Percentiles rank a stretch among this genome's conserved stretches.
These are phyloP conservation scores for Athrips mouffetella DNA, from an alignment of 2,888 invertebrate species.

Conservation along the genomic window DNA sequence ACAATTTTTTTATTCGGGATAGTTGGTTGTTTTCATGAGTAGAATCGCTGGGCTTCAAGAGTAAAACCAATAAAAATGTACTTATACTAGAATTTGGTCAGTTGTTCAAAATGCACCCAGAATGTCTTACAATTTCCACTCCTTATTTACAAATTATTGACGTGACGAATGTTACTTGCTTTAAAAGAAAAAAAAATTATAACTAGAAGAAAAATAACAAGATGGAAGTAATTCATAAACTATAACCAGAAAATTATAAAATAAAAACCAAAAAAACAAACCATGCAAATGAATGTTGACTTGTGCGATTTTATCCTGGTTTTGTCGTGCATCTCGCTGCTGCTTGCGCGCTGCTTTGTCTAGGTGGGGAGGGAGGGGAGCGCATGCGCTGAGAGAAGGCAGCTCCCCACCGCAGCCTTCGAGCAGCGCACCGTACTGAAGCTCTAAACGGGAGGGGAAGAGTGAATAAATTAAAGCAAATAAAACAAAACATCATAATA, in stretches of 20 bases:
- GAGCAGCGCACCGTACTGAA: slow-evolving; percentile 76
- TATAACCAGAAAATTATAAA: slow-evolving; percentile 24
- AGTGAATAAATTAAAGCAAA: not conserved
- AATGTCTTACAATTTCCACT: no score
- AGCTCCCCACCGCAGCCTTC: slow-evolving; percentile 78
- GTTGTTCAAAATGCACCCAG: no score
- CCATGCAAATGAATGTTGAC: slow-evolving; percentile 91
- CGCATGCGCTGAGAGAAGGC: slow-evolving; percentile 67
- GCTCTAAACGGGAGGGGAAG: slow-evolving; percentile 57
- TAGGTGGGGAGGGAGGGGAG: slow-evolving; percentile 70
- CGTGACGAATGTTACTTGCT: no score
- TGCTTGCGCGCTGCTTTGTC: slow-evolving; percentile 79
- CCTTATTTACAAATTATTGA: no score
- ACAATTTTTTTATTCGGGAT: no score
- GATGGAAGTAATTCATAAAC: slow-evolving; percentile 19
- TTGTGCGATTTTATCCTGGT: slow-evolving; percentile 86
- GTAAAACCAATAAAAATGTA: no score
- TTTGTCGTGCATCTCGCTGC: slow-evolving; percentile 83
- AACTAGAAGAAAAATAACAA: slow-evolving; percentile 16
- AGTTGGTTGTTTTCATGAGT: no score
- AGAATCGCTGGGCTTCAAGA: no score
- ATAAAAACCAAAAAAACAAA: slow-evolving; percentile 74
- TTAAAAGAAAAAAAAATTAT: not conserved
- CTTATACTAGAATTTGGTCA: no score
- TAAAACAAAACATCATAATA: not conserved